Base-by-base conservation (phyloP, 2,113 vertebrate species). In the Calidris pygmaea region DNA sequence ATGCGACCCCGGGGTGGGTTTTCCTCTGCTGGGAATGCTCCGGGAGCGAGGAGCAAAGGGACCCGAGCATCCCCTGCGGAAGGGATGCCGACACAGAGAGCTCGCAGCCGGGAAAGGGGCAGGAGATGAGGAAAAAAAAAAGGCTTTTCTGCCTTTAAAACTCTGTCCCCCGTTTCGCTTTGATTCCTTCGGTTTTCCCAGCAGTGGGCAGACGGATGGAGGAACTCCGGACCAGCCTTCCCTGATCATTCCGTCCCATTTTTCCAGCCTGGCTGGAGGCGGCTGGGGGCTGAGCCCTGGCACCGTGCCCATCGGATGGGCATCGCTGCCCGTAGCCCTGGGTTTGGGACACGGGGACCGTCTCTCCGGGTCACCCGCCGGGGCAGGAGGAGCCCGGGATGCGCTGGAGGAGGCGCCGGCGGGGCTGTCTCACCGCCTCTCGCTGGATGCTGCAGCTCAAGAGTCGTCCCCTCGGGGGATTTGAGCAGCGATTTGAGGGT, bases 241-340 rank as follows among this genome's bases (percentile, higher is more conserved):
- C 50, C 59, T 8, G 6, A 48, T 27, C 2, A 0, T 10, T 43
- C 65, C 59, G 71, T 50, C 16, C 53, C 3, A 4, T 34, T 30
- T 85, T 35, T 63, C 48, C 83, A 48, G 48, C 60, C 48, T 9
- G 37, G 53, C 48, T 65, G 1, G 56, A 30, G 72, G 53, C 34
- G 52, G 56, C n/a, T 0, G 19, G n/a, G 70, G 47, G 18, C 77
- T 52, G 43, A 85, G 63, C 37, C 41, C 56, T 55, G 73, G 48
- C 32, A 21, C 55, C 1, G 1, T n/a, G 5, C 70, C 26, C 0
- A 3, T 2, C 1, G 65, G 35, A 17, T 7, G 71, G 70, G 39
- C 94, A 35, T 2, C 4, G 1, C 78, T 56, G n/a, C 15, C 75
- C 32, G 32, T 4, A 9, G 2, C 27, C 0, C 0, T 1, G 1